Percentiles rank a stretch among this genome's conserved stretches.
These are phyloP conservation scores for Lutjanus erythropterus DNA, from an alignment of 2,113 vertebrate species.

Conservation along the genomic window DNA sequence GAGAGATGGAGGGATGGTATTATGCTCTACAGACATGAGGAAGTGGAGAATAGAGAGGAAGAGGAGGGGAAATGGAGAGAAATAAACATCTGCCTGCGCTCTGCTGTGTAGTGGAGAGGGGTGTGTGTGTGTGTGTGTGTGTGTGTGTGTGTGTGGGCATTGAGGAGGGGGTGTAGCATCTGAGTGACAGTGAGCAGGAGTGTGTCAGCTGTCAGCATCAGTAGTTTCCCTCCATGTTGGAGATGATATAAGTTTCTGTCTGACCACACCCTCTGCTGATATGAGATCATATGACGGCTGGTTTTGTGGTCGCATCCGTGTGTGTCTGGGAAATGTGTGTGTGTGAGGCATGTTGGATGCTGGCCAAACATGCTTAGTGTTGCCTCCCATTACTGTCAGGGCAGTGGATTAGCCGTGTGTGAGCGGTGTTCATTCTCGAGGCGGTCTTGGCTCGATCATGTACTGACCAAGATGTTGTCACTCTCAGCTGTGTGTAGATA, in stretches of 20 bases:
- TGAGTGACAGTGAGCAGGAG: constrained; percentile 29
- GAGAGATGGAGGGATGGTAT: constrained; percentile 46
- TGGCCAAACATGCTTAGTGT: constrained; percentile 65
- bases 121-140: neutral
- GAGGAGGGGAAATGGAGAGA: constrained; percentile 28
- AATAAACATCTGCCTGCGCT: constrained; percentile 43
- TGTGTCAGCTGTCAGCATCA: constrained; percentile 61
- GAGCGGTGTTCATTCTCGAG: constrained; percentile 44
- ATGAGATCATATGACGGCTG: constrained; percentile 34
- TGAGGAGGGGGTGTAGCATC: neutral
- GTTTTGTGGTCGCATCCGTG: constrained; percentile 16
- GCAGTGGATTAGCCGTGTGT: constrained; percentile 65
- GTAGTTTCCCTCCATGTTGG: constrained; percentile 58
- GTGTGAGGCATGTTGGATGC: constrained; percentile 51
- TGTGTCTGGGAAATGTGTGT: constrained; percentile 17
- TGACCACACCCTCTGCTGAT: constrained; percentile 70
- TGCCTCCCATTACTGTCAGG: constrained; percentile 66
- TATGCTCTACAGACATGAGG: constrained; percentile 55
- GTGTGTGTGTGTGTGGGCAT: neutral
- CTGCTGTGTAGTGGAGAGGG: constrained; percentile 24
- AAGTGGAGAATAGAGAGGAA: constrained; percentile 43
- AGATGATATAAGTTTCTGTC: constrained; percentile 60
- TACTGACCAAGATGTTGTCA: constrained; percentile 32
- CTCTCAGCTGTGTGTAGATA: constrained; percentile 1
- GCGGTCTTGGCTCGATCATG: constrained; percentile 27